These are phyloP conservation scores for Xiphophorus maculatus DNA, from an alignment of 2,113 vertebrate genomes.

Conservation along the genomic window DNA sequence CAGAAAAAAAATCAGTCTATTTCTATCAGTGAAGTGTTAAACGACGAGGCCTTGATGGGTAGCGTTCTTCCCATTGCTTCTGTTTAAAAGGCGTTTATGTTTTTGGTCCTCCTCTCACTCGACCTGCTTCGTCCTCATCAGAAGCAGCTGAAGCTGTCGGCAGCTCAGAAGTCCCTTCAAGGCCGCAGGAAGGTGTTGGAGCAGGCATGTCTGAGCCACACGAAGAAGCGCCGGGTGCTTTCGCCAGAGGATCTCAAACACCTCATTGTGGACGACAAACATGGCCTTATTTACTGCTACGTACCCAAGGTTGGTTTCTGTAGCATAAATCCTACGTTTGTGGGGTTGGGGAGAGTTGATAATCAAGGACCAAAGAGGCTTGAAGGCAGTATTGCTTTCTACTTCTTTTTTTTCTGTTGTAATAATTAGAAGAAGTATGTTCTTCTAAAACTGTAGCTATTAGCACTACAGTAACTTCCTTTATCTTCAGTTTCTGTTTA, in stretches of 20 bases:
- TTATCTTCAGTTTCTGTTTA: background rate
- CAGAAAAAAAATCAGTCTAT: too few relatives aligned
- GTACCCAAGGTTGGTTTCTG: constrained; percentile 86
- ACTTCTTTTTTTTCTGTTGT: too few relatives aligned
- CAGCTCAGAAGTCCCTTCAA: constrained; percentile 82
- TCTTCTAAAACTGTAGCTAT: too few relatives aligned
- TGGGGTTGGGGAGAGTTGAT: background rate
- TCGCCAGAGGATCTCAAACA: constrained; percentile 88
- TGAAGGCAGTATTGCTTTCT: background rate
- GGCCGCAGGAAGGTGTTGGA: constrained; percentile 86
- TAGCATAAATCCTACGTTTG: constrained; percentile 6
- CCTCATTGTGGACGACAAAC: constrained; percentile 91
- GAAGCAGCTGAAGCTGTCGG: constrained; percentile 69
- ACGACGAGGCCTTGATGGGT: too few relatives aligned
- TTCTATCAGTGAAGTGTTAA: too few relatives aligned
- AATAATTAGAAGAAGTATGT: too few relatives aligned
- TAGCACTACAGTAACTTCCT: background rate
- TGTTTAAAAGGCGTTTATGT: constrained; percentile 1
- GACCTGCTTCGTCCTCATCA: constrained; percentile 4
- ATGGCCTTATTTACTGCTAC: constrained; percentile 93
- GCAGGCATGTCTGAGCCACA: constrained; percentile 84
- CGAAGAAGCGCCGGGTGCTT: constrained; percentile 85
- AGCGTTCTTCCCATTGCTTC: background rate
- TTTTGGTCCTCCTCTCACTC: background rate
- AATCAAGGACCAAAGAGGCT: background rate